Base-by-base conservation (phyloP, 1,140 invertebrate species). In the Camponotus floridanus region DNA sequence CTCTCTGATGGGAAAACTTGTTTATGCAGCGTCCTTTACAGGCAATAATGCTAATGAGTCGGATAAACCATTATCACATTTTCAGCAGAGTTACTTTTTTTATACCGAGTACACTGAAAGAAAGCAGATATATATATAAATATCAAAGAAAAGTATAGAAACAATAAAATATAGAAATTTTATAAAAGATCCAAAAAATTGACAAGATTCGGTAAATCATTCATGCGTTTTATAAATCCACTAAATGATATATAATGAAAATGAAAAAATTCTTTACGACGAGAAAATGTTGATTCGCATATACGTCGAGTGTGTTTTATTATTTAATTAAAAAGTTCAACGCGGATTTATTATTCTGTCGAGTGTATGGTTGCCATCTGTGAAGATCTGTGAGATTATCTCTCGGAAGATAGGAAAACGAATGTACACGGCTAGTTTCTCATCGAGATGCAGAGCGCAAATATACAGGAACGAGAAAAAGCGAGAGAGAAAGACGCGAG, bases 271-370 rank as follows among this genome's bases (percentile, higher is more conserved):
- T 7, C 71, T 45, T n/a, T 33, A 33, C 7, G 33, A 81, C 36
- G 36, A 42, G 33, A 71, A 31, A 18, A 13, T 21, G 15, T 45
- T 70, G 36, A 42, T 7, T 9, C 6, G 6, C 11, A 36, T 59
- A 7, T 71, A 51, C 15, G 15, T 15, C 11, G 48, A 18, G 45
- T 13, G 11, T 61, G 26, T 21, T 73, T 73, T 13, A 73, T 81
- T 70, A 70, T 80, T 80, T 80, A 71, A 81, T 81, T 81, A 73
- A 61, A 81, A 55, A 18, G 48, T 26, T 5, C 36, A 8, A 33
- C 62, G 26, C 31, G 33, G 15, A 51, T 8, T 26, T 26, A 31
- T 15, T 71, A 33, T 45, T n/a, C 18, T 18, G 55, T 33, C 9
- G 15, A 39, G 21, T 15, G 18, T 15, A 51, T 18, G 21, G 18